Base-by-base conservation (phyloP, 2,888 invertebrate species). In the Pandemis corylana region DNA sequence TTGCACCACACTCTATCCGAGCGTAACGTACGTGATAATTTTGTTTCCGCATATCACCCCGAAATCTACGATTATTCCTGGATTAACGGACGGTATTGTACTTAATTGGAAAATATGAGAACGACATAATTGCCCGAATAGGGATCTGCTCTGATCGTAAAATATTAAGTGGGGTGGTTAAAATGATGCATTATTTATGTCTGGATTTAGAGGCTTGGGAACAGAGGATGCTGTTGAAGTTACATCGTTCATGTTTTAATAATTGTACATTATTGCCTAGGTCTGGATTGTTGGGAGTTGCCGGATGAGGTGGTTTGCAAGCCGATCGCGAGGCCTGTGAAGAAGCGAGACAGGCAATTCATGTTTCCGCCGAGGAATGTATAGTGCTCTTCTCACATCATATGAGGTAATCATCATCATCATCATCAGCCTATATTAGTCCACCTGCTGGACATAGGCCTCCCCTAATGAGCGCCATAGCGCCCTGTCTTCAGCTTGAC, bases 61-160 rank as follows among this genome's bases (percentile, higher is more conserved):
- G 78, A 87, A 89, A 89, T 90, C 86, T 88, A 89, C 88, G 89
- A 88, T 91, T 89, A 91, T 88, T 85, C 87, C 80, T 80, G 89
- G 89, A 90, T 92, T 91, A 89, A 87, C 89, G 85, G 82, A 82
- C 86, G 85, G 77, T 84, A 82, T 79, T 80, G 83, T 83, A 87
- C 88, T 88, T 92, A 92, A 93, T 92, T 87, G 90, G 91, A 89
- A 93, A 92, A 92, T 92, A 93, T 93, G 90, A 83, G 85, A 86
- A 86, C 81, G 83, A 85, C 85, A 88, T 92, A 90, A 92, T 92
- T 91, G 88, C 85, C 84, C 81, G 80, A 81, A 82, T 83, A 84
- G 83, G 85, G 85, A 80, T 84, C 75, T 75, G 74, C 67, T 79
- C 77, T 64, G 77, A 63, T 70, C 81, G 79, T 82, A 84, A 83